Conservation (phyloP, 2,113 vertebrate genomes). For the Sphyrna mokarran region DNA sequence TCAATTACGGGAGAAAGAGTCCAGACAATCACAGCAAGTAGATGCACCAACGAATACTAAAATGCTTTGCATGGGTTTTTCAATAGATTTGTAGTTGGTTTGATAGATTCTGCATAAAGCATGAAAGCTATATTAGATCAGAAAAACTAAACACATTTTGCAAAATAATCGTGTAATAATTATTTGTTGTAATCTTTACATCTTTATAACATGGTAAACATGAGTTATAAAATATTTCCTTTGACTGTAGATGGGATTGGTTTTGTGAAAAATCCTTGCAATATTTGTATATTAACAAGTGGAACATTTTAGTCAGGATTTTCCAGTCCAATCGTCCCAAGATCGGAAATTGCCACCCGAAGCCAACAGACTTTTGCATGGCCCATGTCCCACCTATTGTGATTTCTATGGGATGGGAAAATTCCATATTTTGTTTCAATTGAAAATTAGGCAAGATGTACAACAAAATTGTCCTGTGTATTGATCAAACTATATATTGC, state of each 20-base stretch:
- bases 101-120: neutral
- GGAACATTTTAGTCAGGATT: neutral
- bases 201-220: neutral
- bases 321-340: too few species aligned
- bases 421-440: neutral
- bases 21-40: neutral
- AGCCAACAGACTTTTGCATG: too few species aligned
- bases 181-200: neutral
- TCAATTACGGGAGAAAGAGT: neutral
- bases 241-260: neutral
- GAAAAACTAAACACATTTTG: neutral
- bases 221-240: neutral
- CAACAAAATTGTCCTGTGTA: neutral
- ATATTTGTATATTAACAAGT: neutral
- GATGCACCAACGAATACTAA: neutral
- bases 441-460: neutral
- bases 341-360: too few species aligned
- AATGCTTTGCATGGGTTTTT: neutral
- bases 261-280: neutral
- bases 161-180: neutral
- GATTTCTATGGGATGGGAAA: too few species aligned
- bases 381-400: too few species aligned
- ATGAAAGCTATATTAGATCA: neutral
- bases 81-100: neutral
- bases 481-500: neutral